Percentiles rank a stretch among this genome's conserved stretches.
These are phyloP conservation scores for Hemiprocne comata DNA, from an alignment of 2,113 vertebrate genomes.

Conservation along the genomic window DNA sequence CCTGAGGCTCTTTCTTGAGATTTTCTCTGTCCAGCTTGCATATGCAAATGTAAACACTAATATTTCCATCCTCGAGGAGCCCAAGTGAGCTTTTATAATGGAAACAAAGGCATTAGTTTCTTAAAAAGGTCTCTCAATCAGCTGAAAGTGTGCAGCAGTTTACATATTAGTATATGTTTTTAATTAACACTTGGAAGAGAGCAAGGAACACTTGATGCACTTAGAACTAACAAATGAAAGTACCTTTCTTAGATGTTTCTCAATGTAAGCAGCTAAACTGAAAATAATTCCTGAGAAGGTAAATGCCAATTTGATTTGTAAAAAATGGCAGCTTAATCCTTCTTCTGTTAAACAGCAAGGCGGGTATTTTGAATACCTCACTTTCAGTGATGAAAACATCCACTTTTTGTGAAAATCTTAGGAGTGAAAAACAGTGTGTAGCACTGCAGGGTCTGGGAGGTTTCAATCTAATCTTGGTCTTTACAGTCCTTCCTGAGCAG, in stretches of 20 bases:
- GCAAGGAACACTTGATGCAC: not conserved
- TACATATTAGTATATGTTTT: not conserved
- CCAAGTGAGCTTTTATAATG: not conserved
- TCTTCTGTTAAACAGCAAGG: not conserved
- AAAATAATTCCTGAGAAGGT: not conserved
- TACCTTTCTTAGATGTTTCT: not conserved
- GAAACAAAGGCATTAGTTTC: not conserved
- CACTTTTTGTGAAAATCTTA: not conserved
- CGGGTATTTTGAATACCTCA: rapidly evolving
- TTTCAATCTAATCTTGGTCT: not conserved
- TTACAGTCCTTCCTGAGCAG: not conserved
- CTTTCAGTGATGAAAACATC: rapidly evolving
- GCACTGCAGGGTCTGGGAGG: not conserved
- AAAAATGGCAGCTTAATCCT: not conserved
- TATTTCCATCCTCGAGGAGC: not conserved
- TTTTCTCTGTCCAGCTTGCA: not conserved
- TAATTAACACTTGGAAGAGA: not conserved
- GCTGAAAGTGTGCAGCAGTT: not conserved
- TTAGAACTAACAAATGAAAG: not conserved
- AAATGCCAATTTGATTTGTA: not conserved
- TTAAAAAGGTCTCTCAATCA: not conserved
- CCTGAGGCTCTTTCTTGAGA: not conserved
- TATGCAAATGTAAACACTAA: not conserved
- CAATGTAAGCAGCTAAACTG: not conserved
- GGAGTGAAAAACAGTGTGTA: not conserved